These are phyloP conservation scores for Aegotheles bennettii DNA, from an alignment of 2,113 vertebrate species.

Conservation along the genomic window DNA sequence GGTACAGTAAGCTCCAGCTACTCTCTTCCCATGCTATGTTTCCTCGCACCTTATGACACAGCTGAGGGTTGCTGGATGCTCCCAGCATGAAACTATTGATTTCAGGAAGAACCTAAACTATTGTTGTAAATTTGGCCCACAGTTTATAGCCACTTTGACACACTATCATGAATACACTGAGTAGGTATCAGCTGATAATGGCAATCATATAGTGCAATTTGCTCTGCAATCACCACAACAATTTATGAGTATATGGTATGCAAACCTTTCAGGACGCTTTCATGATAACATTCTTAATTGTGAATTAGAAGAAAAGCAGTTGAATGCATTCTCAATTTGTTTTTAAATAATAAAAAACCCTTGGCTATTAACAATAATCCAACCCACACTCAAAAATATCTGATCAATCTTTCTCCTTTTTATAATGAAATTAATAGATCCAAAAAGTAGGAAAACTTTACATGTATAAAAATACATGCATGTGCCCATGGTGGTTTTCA, in stretches of 20 bases:
- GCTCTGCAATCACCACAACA: not conserved
- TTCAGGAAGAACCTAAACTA: not conserved
- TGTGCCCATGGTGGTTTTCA: not conserved
- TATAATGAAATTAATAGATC: not conserved
- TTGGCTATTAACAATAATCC: not conserved
- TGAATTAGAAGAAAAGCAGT: not conserved
- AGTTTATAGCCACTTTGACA: not conserved
- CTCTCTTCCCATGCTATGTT: not conserved
- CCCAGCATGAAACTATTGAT: not conserved
- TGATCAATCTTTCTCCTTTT: not conserved
- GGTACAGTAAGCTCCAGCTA: not conserved
- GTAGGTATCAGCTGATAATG: not conserved
- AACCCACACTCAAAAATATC: not conserved
- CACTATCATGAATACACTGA: not conserved
- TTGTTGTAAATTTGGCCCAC: not conserved
- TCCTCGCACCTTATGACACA: not conserved
- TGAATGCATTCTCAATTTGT: not conserved
- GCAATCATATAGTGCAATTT: accelerated
- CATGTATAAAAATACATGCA: not conserved
- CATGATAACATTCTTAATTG: accelerated
- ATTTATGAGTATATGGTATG: not conserved
- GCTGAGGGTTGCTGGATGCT: not conserved
- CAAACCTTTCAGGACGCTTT: not conserved
- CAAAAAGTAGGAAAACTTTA: not conserved
- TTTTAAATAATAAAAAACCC: not conserved